phyloP scores from a whole-genome alignment of 2,888 invertebrate genomes.

The Linhomoeus sp. region DNA sequence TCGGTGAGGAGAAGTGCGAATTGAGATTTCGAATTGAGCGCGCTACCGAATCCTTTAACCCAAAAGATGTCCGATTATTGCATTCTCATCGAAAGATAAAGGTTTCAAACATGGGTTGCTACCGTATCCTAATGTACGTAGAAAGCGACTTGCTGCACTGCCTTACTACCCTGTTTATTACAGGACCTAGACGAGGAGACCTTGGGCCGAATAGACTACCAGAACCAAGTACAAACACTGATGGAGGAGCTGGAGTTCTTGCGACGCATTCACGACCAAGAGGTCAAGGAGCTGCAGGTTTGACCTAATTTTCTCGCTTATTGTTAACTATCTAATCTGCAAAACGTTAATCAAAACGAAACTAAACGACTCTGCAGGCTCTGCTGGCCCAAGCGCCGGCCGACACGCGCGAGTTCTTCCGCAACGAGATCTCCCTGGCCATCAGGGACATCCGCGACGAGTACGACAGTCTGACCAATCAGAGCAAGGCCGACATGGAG shows the following conservation, averaged over 20 bases:
- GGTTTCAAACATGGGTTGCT: too few species aligned
- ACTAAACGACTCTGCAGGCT: too few species aligned
- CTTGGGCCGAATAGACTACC: constrained; percentile 28
- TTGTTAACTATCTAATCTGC: too few species aligned
- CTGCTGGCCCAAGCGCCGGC: constrained; percentile 25
- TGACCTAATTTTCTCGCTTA: too few species aligned
- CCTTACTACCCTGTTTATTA: too few species aligned
- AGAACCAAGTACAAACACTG: constrained; percentile 28
- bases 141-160: too few species aligned
- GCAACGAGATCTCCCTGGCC: constrained; percentile 35
- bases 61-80: too few species aligned
- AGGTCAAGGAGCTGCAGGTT: constrained; percentile 27
- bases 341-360: too few species aligned
- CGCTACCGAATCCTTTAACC: too few species aligned
- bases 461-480: constrained; percentile 32
- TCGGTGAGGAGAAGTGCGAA: too few species aligned
- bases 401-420: constrained; percentile 32
- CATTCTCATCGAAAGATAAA: too few species aligned
- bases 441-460: constrained; percentile 34
- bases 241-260: constrained; percentile 29
- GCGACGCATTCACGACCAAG: constrained; percentile 17
- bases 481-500: constrained; percentile 34
- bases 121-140: too few species aligned
- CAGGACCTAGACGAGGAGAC: constrained; percentile 31
- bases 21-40: background rate